A percentile compares a stretch with the other conserved stretches of the same genome.
Evolutionary conservation across 2,113 vertebrate species (phyloP).

Genomic region (Salvator merianae): DNA sequence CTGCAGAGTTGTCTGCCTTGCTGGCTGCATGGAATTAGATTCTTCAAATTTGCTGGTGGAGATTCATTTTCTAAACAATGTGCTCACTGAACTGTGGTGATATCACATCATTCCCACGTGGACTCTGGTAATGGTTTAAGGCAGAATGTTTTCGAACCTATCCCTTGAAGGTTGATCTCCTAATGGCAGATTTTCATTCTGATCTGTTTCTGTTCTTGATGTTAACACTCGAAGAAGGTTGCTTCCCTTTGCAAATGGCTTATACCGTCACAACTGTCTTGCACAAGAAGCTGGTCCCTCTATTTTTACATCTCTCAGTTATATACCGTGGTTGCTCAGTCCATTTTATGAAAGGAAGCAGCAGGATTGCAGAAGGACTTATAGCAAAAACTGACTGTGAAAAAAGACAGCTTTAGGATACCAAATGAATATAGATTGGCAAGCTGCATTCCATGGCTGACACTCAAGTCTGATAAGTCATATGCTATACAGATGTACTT

Average conservation of each 20-base stretch:
- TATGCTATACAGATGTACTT: not conserved
- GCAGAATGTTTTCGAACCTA: not conserved
- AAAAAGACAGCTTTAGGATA: not conserved
- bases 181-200: not conserved
- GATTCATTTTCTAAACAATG: too few species aligned
- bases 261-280: not conserved
- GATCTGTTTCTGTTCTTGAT: not conserved
- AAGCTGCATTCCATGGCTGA: not conserved
- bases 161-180: not conserved
- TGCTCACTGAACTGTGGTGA: too few species aligned
- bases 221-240: not conserved
- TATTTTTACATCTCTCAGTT: not conserved
- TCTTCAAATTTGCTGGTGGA: too few species aligned
- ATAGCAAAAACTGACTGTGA: not conserved
- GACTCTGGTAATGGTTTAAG: too few species aligned
- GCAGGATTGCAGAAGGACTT: not conserved
- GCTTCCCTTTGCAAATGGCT: not conserved
- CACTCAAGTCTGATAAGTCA: not conserved
- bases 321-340: not conserved
- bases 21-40: too few species aligned
- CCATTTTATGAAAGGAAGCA: conserved; percentile 1
- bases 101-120: too few species aligned
- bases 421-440: not conserved
- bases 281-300: not conserved
- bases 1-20: too few species aligned